Evolutionary conservation across 2,113 vertebrate genomes (phyloP).

Genomic region (Calonectris borealis): DNA sequence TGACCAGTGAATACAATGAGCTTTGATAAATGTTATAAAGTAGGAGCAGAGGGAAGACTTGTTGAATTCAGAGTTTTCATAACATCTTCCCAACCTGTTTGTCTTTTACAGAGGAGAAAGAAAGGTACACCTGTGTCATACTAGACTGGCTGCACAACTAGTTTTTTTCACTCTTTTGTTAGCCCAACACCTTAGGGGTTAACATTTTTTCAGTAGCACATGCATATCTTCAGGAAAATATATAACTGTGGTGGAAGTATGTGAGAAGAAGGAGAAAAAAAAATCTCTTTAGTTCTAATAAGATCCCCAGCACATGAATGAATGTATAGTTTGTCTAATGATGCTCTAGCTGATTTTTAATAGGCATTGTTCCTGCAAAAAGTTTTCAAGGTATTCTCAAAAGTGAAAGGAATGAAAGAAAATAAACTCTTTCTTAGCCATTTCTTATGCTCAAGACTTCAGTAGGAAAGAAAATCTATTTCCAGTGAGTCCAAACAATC

Average conservation of each 20-base stretch:
- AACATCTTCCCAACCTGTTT: neutral
- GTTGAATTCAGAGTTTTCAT: neutral
- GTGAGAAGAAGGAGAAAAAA: neutral
- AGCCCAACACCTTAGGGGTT: neutral
- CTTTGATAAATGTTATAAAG: neutral
- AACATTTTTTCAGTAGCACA: neutral
- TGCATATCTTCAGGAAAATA: neutral
- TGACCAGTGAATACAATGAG: neutral
- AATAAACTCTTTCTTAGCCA: neutral
- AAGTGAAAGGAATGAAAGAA: neutral
- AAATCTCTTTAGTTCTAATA: neutral
- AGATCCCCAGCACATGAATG: neutral
- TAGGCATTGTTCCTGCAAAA: neutral
- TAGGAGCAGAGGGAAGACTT: neutral
- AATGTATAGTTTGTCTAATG: neutral
- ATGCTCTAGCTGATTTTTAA: neutral
- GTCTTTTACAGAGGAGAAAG: neutral
- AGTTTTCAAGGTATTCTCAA: neutral
- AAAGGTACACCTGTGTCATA: neutral
- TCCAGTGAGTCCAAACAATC: neutral
- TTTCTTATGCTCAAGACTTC: neutral
- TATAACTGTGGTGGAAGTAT: neutral
- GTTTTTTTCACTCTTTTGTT: neutral
- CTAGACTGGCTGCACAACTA: neutral
- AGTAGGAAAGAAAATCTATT: neutral